A percentile compares a stretch with the other conserved stretches of the same genome.
Evolutionary conservation across 2,888 invertebrate genomes (phyloP).

Genomic region (Trisateles emortualis): DNA sequence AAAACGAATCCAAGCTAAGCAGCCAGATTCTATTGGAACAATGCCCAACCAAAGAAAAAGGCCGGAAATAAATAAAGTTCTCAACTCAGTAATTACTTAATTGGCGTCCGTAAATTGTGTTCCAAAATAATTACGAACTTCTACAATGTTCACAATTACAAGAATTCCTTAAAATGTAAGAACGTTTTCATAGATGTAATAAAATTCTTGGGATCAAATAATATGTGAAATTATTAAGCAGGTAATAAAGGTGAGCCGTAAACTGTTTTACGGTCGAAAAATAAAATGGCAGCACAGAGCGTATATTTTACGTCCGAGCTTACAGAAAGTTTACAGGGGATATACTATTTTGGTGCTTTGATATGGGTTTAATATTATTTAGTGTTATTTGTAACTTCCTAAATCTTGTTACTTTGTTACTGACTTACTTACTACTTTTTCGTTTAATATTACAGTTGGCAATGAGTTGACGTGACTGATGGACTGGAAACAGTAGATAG

Average conservation of each 20-base stretch:
- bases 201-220: constrained; percentile 31
- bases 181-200: constrained; percentile 14
- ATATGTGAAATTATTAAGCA: constrained; percentile 47
- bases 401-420: no score
- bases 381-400: no score
- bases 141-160: constrained; percentile 3
- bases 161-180: constrained; percentile 8
- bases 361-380: constrained; percentile 16
- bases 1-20: constrained; percentile 2
- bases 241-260: constrained; percentile 40
- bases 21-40: constrained; percentile 9
- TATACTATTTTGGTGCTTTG: constrained; percentile 34
- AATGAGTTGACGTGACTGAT: no score
- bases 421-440: no score
- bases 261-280: constrained; percentile 45
- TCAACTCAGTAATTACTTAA: constrained; percentile 8
- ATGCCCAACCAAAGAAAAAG: constrained; percentile 10
- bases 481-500: no score
- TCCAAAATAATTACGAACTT: constrained; percentile 1
- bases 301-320: constrained; percentile 37
- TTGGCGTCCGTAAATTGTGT: constrained; percentile 1
- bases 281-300: constrained; percentile 39
- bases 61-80: constrained; percentile 7
- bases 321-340: constrained; percentile 25
- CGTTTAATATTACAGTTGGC: no score